Evolutionary conservation across 2,888 invertebrate genomes (phyloP).

Genomic region (Drosophila koepferae): DNA sequence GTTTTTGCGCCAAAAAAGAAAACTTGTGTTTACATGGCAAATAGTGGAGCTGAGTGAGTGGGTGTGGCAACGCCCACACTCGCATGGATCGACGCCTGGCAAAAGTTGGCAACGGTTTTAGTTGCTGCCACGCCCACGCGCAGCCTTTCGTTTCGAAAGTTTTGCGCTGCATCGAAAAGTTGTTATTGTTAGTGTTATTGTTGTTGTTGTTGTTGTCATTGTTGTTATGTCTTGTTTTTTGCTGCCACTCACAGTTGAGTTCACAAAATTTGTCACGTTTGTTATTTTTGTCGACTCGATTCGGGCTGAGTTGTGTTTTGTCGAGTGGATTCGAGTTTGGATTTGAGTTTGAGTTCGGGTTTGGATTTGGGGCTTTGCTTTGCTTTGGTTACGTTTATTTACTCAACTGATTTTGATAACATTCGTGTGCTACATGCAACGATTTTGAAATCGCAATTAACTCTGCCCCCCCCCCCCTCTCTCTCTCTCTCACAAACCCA

Average conservation of each 20-base stretch:
- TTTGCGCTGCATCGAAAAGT: conserved; percentile 71
- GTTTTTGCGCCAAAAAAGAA: conserved; percentile 58
- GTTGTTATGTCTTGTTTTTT: conserved; percentile 16
- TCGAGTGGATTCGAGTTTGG: conserved; percentile 33
- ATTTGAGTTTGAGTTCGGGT: neutral
- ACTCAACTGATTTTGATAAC: conserved; percentile 84
- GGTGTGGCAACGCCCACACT: conserved; percentile 21
- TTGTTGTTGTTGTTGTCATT: conserved; percentile 42
- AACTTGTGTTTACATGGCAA: conserved; percentile 79
- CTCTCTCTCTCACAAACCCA: no score
- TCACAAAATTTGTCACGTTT: conserved; percentile 84
- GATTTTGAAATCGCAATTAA: conserved; percentile 77
- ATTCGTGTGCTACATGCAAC: conserved; percentile 80
- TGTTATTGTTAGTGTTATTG: conserved; percentile 29
- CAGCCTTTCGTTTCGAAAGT: conserved; percentile 51
- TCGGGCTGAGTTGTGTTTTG: conserved; percentile 23
- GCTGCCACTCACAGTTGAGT: conserved; percentile 72
- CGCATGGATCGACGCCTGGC: conserved; percentile 35
- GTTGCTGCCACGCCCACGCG: conserved; percentile 53
- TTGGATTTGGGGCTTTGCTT: conserved; percentile 25
- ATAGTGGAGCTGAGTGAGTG: conserved; percentile 46
- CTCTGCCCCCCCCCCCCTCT: conserved; percentile 9
- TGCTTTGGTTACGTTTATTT: conserved; percentile 75
- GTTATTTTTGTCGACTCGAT: conserved; percentile 68
- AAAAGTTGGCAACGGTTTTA: conserved; percentile 38